Conservation (phyloP, 2,113 vertebrate species). For the Pteronura brasiliensis region DNA sequence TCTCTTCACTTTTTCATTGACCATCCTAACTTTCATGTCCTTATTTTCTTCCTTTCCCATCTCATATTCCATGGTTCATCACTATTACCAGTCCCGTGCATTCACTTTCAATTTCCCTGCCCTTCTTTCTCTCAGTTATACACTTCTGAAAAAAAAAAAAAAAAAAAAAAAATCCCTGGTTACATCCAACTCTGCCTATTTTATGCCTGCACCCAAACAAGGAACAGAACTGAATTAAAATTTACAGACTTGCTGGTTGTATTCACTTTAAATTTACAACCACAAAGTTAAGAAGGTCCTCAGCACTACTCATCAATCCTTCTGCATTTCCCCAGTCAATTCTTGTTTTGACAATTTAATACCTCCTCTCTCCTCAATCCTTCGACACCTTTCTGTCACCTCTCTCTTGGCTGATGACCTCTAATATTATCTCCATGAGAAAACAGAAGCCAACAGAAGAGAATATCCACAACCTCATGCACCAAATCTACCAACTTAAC, state of each 20-base stretch:
- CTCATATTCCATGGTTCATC: neutral
- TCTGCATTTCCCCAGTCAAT: neutral
- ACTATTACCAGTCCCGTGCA: neutral
- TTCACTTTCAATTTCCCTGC: neutral
- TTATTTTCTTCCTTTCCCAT: neutral
- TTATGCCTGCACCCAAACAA: neutral
- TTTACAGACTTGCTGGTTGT: neutral
- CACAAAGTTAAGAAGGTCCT: neutral
- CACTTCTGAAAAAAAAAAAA: neutral
- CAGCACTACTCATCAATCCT: neutral
- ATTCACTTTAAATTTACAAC: conserved; percentile 18
- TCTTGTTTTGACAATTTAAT: neutral
- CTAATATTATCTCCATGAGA: neutral
- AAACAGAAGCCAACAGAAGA: neutral
- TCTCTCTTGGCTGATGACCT: neutral
- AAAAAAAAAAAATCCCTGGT: neutral
- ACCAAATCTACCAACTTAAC: neutral
- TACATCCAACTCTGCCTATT: neutral
- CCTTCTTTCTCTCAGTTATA: neutral
- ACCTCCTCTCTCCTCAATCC: neutral
- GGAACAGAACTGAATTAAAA: neutral
- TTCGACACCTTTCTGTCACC: neutral
- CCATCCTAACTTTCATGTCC: neutral
- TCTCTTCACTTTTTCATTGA: neutral
- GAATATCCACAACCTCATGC: neutral